A percentile compares a stretch with the other conserved stretches of the same genome.
Conservation (phyloP, 2,113 vertebrate species). For the Microcebus tavaratra region DNA sequence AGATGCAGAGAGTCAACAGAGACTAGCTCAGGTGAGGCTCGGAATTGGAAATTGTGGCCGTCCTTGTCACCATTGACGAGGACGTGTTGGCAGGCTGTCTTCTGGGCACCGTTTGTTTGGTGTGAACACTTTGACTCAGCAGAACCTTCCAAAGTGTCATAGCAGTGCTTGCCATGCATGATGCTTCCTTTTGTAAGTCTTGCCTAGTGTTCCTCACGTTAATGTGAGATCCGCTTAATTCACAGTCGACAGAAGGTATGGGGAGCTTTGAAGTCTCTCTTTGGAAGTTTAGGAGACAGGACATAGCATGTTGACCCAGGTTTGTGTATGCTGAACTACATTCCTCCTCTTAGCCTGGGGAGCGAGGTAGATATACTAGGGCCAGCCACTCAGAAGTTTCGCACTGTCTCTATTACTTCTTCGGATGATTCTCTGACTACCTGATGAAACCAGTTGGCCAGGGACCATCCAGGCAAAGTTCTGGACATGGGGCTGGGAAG, state of each 20-base stretch:
- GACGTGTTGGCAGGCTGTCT: not conserved
- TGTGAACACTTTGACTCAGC: not conserved
- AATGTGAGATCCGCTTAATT: not conserved
- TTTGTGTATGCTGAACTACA: accelerated
- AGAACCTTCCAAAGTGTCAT: not conserved
- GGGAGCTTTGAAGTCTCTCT: not conserved
- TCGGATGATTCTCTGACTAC: not conserved
- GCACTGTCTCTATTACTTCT: not conserved
- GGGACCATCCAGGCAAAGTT: not conserved
- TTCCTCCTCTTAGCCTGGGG: not conserved
- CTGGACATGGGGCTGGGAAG: not conserved
- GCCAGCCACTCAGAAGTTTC: not conserved
- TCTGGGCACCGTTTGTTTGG: not conserved
- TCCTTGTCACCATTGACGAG: accelerated
- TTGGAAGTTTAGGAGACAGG: not conserved
- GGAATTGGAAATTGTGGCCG: accelerated
- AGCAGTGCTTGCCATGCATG: not conserved
- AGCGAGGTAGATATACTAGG: not conserved
- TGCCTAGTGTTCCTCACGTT: not conserved
- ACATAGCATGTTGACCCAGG: too few species aligned
- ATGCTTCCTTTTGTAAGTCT: not conserved
- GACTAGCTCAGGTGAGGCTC: slow-evolving; percentile 94
- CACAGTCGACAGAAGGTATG: not conserved
- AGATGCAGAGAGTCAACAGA: slow-evolving; percentile 97
- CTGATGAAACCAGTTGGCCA: not conserved